Conservation (phyloP, 2,113 vertebrate species). For the Hippocampus mohnikei region DNA sequence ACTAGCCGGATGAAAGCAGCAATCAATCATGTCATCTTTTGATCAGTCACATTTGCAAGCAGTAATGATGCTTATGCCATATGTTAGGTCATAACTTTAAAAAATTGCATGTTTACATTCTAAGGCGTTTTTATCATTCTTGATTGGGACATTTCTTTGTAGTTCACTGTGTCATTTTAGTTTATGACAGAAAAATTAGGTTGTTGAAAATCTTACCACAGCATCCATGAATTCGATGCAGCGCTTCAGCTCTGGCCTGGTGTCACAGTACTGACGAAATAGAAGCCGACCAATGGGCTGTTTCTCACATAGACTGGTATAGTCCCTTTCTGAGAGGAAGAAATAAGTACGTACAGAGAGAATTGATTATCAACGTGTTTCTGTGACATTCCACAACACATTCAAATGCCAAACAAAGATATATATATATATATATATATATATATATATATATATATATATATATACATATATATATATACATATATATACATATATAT, state of each 20-base stretch:
- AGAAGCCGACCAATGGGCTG: conserved; percentile 89
- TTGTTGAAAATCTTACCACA: conserved; percentile 76
- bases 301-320: conserved; percentile 84
- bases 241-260: conserved; percentile 76
- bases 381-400: not conserved
- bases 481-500: not conserved
- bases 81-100: too few relatives aligned
- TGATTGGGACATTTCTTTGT: too few relatives aligned
- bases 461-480: too few relatives aligned
- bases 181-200: not conserved
- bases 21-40: not conserved
- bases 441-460: too few relatives aligned
- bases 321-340: conserved; percentile 78
- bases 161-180: too few relatives aligned
- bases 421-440: too few relatives aligned
- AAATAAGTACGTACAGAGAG: not conserved
- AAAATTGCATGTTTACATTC: too few relatives aligned
- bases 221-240: conserved; percentile 86
- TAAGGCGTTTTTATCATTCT: too few relatives aligned
- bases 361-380: not conserved
- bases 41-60: not conserved
- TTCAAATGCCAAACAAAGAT: not conserved
- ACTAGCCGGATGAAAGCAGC: not conserved
- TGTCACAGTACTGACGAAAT: conserved; percentile 88
- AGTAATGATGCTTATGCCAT: not conserved